A percentile compares a stretch with the other conserved stretches of the same genome.
phyloP scores from a whole-genome alignment of 2,888 invertebrate species.

The Sthenelais limicola region DNA sequence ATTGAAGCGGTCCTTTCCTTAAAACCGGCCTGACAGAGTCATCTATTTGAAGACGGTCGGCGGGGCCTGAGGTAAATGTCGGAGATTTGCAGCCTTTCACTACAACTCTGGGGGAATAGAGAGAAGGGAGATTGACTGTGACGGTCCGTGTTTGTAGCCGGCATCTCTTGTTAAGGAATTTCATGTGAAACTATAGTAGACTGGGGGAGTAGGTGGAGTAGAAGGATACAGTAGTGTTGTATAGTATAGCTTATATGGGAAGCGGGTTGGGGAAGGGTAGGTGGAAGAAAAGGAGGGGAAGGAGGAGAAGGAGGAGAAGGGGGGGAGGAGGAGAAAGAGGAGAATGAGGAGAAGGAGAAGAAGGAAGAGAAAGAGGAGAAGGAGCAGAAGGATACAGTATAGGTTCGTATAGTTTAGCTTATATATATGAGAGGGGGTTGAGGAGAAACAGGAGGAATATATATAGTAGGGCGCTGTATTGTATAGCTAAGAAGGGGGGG shows the following conservation, averaged over 20 bases:
- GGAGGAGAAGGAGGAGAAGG: not conserved
- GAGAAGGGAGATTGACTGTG: slow-evolving; percentile 13
- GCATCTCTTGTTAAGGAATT: slow-evolving; percentile 12
- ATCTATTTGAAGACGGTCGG: slow-evolving; percentile 28
- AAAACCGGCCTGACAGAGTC: slow-evolving; percentile 28
- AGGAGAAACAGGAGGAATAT: no score
- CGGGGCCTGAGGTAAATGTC: not conserved
- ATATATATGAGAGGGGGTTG: no score
- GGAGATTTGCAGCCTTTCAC: no score
- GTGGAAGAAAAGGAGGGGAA: not conserved
- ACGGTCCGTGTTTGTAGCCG: slow-evolving; percentile 22
- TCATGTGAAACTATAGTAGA: not conserved
- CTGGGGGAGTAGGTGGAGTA: not conserved
- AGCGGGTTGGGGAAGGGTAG: not conserved
- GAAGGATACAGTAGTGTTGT: not conserved
- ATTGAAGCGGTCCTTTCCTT: slow-evolving; percentile 31
- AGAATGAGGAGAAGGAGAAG: not conserved
- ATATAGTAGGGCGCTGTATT: no score
- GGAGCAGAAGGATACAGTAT: no score
- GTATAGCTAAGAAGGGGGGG: no score
- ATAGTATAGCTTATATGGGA: not conserved
- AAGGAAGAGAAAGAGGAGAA: no score
- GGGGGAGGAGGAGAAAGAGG: not conserved
- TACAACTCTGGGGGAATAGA: not conserved
- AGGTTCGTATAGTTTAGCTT: no score